Percentiles rank a stretch among this genome's conserved stretches.
These are phyloP conservation scores for Porites divaricata DNA, from an alignment of 92 coral and sea anemone species.

Conservation along the genomic window DNA sequence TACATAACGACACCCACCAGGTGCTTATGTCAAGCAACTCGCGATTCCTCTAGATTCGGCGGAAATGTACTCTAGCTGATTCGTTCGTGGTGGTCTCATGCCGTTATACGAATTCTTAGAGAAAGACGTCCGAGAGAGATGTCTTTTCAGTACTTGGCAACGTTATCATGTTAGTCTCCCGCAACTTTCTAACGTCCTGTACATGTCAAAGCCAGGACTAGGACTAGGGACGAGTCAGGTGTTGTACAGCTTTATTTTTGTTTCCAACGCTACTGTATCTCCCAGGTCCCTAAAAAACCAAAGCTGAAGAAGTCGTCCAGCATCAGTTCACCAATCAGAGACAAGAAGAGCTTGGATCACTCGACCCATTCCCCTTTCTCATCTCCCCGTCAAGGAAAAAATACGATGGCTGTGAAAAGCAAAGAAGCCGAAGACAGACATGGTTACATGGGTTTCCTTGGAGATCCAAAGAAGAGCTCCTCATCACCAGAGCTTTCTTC, in stretches of 20 bases:
- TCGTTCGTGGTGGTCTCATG: too few relatives aligned
- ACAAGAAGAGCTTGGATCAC: conserved; percentile 29
- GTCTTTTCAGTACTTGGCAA: too few relatives aligned
- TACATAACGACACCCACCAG: too few relatives aligned
- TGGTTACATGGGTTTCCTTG: not conserved
- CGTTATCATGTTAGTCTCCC: too few relatives aligned
- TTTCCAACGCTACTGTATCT: not conserved
- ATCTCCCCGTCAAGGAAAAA: conserved; percentile 56
- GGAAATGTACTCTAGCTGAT: too few relatives aligned
- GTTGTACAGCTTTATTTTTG: not conserved
- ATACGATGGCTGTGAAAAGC: conserved; percentile 39
- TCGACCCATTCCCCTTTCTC: conserved; percentile 57
- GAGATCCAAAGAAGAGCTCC: conserved; percentile 72
- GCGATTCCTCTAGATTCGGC: too few relatives aligned
- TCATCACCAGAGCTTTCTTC: conserved; percentile 88
- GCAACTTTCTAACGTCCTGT: too few relatives aligned
- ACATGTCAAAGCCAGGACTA: too few relatives aligned
- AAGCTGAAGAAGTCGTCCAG: conserved; percentile 71
- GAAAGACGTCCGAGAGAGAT: too few relatives aligned
- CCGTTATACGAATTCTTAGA: too few relatives aligned
- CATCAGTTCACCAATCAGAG: conserved; percentile 70
- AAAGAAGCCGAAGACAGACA: conserved; percentile 54
- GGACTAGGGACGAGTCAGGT: too few relatives aligned
- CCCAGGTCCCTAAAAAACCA: conserved; percentile 43
- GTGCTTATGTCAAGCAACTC: too few relatives aligned